Conservation (phyloP, 2,888 invertebrate genomes). For the Caenorhabditis drosophilae region DNA sequence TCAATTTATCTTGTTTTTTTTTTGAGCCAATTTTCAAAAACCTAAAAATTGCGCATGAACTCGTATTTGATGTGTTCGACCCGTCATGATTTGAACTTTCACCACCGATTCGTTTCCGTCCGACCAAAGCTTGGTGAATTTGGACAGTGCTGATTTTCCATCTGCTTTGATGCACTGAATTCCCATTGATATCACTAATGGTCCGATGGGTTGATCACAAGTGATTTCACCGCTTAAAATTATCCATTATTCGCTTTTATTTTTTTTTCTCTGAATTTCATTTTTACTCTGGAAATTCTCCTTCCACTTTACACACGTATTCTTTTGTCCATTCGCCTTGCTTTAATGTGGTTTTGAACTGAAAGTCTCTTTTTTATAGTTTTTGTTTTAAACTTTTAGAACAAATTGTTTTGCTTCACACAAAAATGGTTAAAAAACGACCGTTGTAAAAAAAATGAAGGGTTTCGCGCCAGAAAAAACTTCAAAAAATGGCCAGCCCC, state of each 20-base stretch:
- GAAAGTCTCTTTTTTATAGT: constrained; percentile 15
- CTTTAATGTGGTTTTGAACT: constrained; percentile 93
- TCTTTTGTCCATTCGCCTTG: constrained; percentile 90
- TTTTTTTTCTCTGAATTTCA: neutral
- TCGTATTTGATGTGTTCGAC: constrained; percentile 97
- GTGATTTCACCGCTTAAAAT: constrained; percentile 57
- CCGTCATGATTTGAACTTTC: constrained; percentile 90
- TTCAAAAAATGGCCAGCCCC: too few relatives aligned
- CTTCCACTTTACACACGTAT: constrained; percentile 92
- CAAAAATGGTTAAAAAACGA: too few relatives aligned
- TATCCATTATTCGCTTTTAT: constrained; percentile 4
- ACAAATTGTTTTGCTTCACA: neutral
- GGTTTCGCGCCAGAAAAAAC: too few relatives aligned
- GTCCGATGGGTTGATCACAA: constrained; percentile 66
- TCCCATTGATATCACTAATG: constrained; percentile 83
- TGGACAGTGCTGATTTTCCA: constrained; percentile 73
- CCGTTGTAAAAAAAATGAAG: too few relatives aligned
- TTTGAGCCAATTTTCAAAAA: too few relatives aligned
- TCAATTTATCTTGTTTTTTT: too few relatives aligned
- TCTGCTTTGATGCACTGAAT: constrained; percentile 90
- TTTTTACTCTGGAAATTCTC: constrained; percentile 86
- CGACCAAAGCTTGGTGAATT: constrained; percentile 49
- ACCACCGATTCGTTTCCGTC: constrained; percentile 80
- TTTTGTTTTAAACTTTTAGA: neutral
- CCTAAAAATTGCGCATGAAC: constrained; percentile 96